Percentiles rank a stretch among this genome's conserved stretches.
phyloP scores from a whole-genome alignment of 2,797 vertebrate species.

The Melanotaenia trifasciata region DNA sequence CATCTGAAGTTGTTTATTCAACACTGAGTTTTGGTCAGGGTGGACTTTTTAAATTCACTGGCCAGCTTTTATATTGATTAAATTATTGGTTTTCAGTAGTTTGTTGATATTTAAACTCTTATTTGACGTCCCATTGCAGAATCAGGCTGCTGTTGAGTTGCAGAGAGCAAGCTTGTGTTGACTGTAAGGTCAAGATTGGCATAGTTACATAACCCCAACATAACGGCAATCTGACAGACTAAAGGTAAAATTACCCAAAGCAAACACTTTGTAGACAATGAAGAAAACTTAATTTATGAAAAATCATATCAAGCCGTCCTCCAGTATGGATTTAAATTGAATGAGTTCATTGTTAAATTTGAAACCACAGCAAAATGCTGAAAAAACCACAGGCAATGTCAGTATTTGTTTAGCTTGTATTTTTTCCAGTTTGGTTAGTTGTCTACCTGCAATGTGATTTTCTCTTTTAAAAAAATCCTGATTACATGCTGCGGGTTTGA shows the following conservation, averaged over 20 bases:
- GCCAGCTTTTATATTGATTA: no score
- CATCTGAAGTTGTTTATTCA: no score
- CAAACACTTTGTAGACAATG: not conserved
- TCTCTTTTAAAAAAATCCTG: not conserved
- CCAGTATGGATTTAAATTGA: not conserved
- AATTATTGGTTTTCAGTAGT: no score
- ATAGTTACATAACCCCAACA: not conserved
- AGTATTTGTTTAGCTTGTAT: not conserved
- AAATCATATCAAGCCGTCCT: not conserved
- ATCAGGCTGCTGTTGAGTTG: not conserved
- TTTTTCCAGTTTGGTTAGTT: not conserved
- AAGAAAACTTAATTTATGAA: not conserved
- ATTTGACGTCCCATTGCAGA: no score
- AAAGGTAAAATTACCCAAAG: not conserved
- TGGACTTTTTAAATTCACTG: no score
- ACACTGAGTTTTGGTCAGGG: no score
- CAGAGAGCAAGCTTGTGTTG: not conserved
- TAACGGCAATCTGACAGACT: not conserved
- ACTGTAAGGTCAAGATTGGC: not conserved
- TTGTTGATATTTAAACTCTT: no score
- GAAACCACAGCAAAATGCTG: not conserved
- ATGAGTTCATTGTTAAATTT: not conserved
- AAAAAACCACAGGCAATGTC: not conserved
- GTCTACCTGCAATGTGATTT: not conserved
- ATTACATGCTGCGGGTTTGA: not conserved